Percentiles rank a stretch among this genome's conserved stretches.
These are phyloP conservation scores for Trilocha varians DNA, from an alignment of 2,888 invertebrate genomes.

Conservation along the genomic window DNA sequence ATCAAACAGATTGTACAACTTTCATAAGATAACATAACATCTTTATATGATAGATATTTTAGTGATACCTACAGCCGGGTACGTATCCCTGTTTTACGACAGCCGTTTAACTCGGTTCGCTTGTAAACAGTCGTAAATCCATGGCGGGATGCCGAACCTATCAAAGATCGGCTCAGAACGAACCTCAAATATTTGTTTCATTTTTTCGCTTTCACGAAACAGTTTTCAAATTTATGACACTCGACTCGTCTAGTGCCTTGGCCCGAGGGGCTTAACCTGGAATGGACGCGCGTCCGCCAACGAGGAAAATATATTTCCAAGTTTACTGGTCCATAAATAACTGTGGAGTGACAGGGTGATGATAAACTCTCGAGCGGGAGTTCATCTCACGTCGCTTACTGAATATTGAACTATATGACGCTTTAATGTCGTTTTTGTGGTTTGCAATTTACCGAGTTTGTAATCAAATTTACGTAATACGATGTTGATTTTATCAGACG, in stretches of 20 bases:
- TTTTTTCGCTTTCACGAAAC: slow-evolving; percentile 62
- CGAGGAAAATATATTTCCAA: slow-evolving; percentile 71
- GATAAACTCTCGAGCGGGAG: slow-evolving; percentile 64
- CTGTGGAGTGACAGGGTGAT: slow-evolving; percentile 68
- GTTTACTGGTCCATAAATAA: slow-evolving; percentile 73
- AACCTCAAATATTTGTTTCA: slow-evolving; percentile 59
- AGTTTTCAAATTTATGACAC: slow-evolving; percentile 72
- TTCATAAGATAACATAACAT: background rate
- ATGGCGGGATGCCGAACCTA: slow-evolving; percentile 19
- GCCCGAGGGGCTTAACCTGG: slow-evolving; percentile 70
- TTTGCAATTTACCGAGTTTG: slow-evolving; percentile 19
- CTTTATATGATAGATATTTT: background rate
- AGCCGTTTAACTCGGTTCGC: slow-evolving; percentile 23
- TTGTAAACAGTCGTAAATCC: slow-evolving; percentile 34
- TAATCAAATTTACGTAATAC: slow-evolving; percentile 16
- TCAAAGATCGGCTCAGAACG: slow-evolving; percentile 37
- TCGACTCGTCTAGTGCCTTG: slow-evolving; percentile 64
- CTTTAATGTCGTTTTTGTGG: slow-evolving; percentile 35
- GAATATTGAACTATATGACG: slow-evolving; percentile 54
- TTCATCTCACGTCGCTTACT: slow-evolving; percentile 62
- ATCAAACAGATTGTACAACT: too few relatives aligned
- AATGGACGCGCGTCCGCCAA: slow-evolving; percentile 64
- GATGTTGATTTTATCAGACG: background rate
- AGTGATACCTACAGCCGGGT: background rate
- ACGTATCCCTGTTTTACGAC: slow-evolving; percentile 5